Base-by-base conservation (phyloP, 2,113 vertebrate species). In the Brachypodius melanocephalos region DNA sequence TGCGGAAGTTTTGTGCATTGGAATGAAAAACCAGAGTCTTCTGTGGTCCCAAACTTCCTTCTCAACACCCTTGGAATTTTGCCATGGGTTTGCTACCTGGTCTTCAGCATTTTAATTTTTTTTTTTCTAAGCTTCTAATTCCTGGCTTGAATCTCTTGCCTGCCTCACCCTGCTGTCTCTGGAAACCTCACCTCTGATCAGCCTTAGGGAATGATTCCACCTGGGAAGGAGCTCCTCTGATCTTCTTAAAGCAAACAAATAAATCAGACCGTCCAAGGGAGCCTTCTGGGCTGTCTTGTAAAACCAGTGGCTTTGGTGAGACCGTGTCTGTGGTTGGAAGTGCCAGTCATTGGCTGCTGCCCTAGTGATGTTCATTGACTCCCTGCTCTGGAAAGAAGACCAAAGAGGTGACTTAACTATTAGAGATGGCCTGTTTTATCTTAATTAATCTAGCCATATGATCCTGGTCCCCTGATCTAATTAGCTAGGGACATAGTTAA, bases 401-500 rank as follows among this genome's bases (percentile, higher is more conserved):
- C 32, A 80, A 85, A 81, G 31, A 77, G 25, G 58, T 81, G 76
- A 74, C 43, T 94, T 73, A 83, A 76, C 86, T 68, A 72, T 76
- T 74, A 63, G 38, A 88, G 72, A 54, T 90, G 75, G 52, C 55
- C 62, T 48, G 17, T 43, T 43, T 66, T 45, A 31, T 75, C 16
- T 77, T 95, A 87, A 59, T 57, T 45, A 93, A 88, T 80, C 48
- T 82, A 77, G 49, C 66, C 19, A 19, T 13, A 34, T 75, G 87
- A 94, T 87, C 55, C 62, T 79, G 61, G 62, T 29, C 88, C 43
- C 71, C 52, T 74, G 31, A 83, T 84, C 88, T 88, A 89, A 85
- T 93, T 90, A 94, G 17, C 68, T 88, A 58, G 32, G 85, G 85
- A 63, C 29, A n/a, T 55, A 54, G 91, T 96, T 89, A 91, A 85